Evolutionary conservation across 1,140 invertebrate species (phyloP), one percentile per base, ranked within the genome.

Genomic region (Patella vulgata): DNA sequence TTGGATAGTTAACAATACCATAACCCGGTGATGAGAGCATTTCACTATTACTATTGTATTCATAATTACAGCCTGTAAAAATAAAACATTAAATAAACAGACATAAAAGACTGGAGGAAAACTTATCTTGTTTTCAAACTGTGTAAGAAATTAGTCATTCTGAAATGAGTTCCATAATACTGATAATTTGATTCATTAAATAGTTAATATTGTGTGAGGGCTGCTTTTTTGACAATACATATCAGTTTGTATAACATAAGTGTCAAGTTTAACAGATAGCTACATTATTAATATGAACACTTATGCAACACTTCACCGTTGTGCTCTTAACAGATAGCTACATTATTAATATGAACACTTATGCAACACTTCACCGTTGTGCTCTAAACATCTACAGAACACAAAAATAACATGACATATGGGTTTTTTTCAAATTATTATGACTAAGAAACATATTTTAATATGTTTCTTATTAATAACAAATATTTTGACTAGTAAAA

Each of bases 1-100:
- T 68, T 36, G 72, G 62, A 55, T 74, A 74, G 47, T 67, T 67
- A 14, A 56, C 51, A 21, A 56, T 53, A 8, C 52, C 40, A 33
- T 67, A 67, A 12, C 72, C 72, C 30, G 72, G 72, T 2, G 66
- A 71, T 46, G 57, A 63, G 11, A 74, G 59, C n/a, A 68, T 57
- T 12, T 69, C 72, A 5, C 42, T 31, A 14, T 40, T 48, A 3
- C 40, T 48, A 1, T 42, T 54, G 12, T 63, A 44, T 3, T 27
- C 33, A 3, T 63, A 25, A 17, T 57, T 27, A 65, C 72, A 74
- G 6, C 71, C 71, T 73, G 53, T 11, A 66, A 52, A 30, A 40
- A 46, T 12, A 55, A 30, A 23, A 42, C 2, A n/a, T n/a, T n/a
- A n/a, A n/a, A n/a, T n/a, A n/a, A n/a, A n/a, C n/a, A n/a, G n/a